Evolutionary conservation across 1,140 invertebrate species (phyloP), one percentile per base, ranked within the genome.

Genomic region (Lanistes nyassanus): DNA sequence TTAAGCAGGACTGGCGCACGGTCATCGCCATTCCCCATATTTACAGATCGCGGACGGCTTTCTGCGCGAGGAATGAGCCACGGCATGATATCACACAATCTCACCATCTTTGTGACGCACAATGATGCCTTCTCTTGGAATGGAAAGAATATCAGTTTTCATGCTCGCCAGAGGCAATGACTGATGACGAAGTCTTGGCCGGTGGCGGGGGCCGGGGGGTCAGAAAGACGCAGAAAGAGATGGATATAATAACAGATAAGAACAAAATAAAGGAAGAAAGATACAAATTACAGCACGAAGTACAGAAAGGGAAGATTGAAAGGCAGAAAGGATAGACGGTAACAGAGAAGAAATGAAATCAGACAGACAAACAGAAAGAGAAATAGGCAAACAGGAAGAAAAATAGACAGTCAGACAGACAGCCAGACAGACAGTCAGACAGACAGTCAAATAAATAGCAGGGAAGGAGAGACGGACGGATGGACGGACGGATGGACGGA

Each of bases 331-430:
- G 34, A 67, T 3, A 21, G 31, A 67, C 11, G 11, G 13, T 16
- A n/a, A 36, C 7, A n/a, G 4, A 29, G 65, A 16, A 7, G 2
- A 67, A 29, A 39, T 36, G 2, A n/a, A 36, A 13, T n/a, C n/a
- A 60, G n/a, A 60, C 23, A 60, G n/a, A 60, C 58, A 60, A 23
- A 60, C 58, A 60, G n/a, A 60, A 23, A 60, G n/a, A 60, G n/a
- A 60, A 23, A 60, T 31, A 60, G 9, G 31, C 58, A 60, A 23
- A 60, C 58, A n/a, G n/a, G 31, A 23, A 60, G n/a, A 60, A 23
- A 60, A 23, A 60, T 6, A n/a, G 9, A 60, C 58, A 60, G 23
- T n/a, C 23, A 60, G 7, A 60, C 7, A n/a, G n/a, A n/a, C n/a
- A n/a, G n/a, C n/a, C n/a, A n/a, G n/a, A n/a, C n/a, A n/a, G n/a